These are phyloP conservation scores for Anguilla japonica DNA, from an alignment of 2,113 vertebrate species.

Conservation along the genomic window DNA sequence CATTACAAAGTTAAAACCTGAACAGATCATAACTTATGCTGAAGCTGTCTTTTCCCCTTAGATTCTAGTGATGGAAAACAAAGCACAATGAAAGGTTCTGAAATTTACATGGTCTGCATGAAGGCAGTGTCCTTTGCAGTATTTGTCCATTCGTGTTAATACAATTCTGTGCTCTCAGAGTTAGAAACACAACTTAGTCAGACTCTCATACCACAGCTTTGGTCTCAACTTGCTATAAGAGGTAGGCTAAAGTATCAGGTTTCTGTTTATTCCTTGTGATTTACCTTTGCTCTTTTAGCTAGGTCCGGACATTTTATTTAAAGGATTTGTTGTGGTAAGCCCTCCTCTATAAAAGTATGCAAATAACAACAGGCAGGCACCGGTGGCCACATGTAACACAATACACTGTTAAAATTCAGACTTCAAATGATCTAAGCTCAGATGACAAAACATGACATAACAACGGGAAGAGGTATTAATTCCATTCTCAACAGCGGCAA, in stretches of 20 bases:
- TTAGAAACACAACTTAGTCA: not conserved
- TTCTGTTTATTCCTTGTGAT: not conserved
- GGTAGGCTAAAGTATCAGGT: not conserved
- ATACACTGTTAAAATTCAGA: too few relatives aligned
- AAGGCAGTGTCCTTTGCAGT: not conserved
- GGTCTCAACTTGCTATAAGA: not conserved
- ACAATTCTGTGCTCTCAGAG: not conserved
- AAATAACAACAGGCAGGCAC: too few relatives aligned
- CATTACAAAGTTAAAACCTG: not conserved
- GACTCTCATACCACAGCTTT: not conserved
- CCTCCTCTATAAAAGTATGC: too few relatives aligned
- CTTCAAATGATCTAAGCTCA: too few relatives aligned
- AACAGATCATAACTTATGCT: not conserved
- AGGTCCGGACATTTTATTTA: not conserved
- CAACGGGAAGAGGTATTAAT: too few relatives aligned
- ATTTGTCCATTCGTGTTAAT: not conserved
- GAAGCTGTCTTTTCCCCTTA: not conserved
- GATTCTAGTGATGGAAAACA: not conserved
- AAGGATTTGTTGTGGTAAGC: not conserved
- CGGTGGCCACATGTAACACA: too few relatives aligned
- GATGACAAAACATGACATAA: too few relatives aligned
- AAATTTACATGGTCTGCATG: not conserved
- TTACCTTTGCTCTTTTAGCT: conserved; percentile 4
- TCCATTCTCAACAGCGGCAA: too few relatives aligned
- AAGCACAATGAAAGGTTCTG: not conserved